Conservation (phyloP, 2,113 vertebrate species). For the Hippocampus guttulatus region DNA sequence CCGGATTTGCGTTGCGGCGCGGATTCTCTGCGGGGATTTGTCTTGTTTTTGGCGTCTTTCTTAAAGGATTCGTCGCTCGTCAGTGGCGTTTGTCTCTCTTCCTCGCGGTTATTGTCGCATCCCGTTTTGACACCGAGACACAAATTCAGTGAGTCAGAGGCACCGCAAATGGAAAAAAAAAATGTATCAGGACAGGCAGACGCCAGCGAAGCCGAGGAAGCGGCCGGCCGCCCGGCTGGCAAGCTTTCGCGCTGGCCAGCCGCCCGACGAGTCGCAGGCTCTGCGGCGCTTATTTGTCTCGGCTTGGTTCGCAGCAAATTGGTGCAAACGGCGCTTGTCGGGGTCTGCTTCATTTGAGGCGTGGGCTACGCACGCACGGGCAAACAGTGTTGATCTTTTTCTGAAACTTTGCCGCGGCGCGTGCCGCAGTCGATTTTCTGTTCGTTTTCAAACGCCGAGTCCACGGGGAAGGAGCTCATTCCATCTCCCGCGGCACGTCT, state of each 20-base stretch:
- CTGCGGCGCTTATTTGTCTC: constrained; percentile 63
- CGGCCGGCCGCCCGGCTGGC: background rate
- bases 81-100: background rate
- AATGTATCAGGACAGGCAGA: constrained; percentile 20
- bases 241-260: constrained; percentile 34
- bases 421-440: constrained; percentile 21
- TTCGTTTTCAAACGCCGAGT: constrained; percentile 43
- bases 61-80: background rate
- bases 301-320: constrained; percentile 63
- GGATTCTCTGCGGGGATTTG: background rate
- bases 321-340: constrained; percentile 59
- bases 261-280: constrained; percentile 51
- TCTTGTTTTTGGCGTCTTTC: background rate
- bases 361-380: constrained; percentile 23
- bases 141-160: background rate
- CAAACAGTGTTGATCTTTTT: constrained; percentile 19
- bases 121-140: background rate
- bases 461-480: constrained; percentile 47
- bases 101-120: background rate
- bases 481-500: constrained; percentile 18
- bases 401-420: constrained; percentile 23
- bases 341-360: constrained; percentile 49
- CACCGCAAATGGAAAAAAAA: constrained; percentile 1
- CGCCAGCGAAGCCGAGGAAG: constrained; percentile 34
- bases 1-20: background rate